Evolutionary conservation across 1,140 invertebrate genomes (phyloP), one percentile per base, ranked within the genome.

Genomic region (Lucilia sericata): DNA sequence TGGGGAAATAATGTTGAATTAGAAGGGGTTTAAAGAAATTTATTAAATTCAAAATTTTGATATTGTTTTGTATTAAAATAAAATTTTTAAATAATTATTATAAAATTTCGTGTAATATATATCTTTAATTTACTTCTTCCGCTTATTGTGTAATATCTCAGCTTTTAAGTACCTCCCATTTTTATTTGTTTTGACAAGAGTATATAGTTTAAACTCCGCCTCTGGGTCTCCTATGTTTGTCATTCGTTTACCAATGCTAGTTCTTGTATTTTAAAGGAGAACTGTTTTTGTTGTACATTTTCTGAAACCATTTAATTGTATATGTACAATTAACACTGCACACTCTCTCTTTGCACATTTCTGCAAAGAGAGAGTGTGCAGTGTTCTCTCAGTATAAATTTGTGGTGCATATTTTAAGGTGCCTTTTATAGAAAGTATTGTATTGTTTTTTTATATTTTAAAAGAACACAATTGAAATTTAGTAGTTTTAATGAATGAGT

Each of bases 1-100:
- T 85, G 89, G 14, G 80, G 30, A 74, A 80, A 65, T 34, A 21
- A 30, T 13, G 74, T 85, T 85, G 84, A 88, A 81, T 85, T 86
- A 84, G 76, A 81, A 85, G 84, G 51, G 74, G 14, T 83, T 65
- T 78, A 21, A 42, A 8, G 5, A 8, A 42, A 7, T 42, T 42
- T 42, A 8, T 42, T 42, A 7, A 42, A 42, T 42, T 7, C 0
- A 7, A 42, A 42, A 42, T 42, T 2, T 42, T 42, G 0, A 42
- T 42, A 42, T 42, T 7, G 5, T 10, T 42, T 42, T 0, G 5
- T 42, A 42, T 8, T 42, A 42, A 2, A 42, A 42, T 10, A 42
- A 42, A 10, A 42, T 42, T 42, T 42, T 7, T 2, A 42, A 3
- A 42, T 42, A 42, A 42, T 42, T 42, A 42, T 42, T 17, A 60